These are phyloP conservation scores for Campoletis raptor DNA, from an alignment of 2,888 invertebrate species.

Conservation along the genomic window DNA sequence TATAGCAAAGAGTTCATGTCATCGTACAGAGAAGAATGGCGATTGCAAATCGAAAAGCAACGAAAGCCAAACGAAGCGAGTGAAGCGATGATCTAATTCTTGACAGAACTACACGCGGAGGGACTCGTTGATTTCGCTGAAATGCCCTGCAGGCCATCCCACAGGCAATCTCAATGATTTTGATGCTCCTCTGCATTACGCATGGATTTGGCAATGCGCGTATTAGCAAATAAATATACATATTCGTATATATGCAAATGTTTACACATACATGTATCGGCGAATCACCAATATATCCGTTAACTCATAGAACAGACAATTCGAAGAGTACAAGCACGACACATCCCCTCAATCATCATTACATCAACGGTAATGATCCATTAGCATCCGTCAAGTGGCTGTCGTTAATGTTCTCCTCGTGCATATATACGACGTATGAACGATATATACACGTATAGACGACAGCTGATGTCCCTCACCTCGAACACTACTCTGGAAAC, in stretches of 20 bases:
- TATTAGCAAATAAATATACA: not conserved
- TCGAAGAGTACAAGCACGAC: slow-evolving; percentile 67
- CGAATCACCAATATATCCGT: slow-evolving; percentile 43
- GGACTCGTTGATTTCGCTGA: slow-evolving; percentile 51
- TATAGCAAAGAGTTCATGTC: slow-evolving; percentile 33
- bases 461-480: slow-evolving; percentile 51
- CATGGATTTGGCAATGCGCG: slow-evolving; percentile 10
- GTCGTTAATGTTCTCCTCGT: slow-evolving; percentile 77
- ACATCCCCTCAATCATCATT: slow-evolving; percentile 82
- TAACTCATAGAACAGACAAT: slow-evolving; percentile 49
- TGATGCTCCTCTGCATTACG: slow-evolving; percentile 28
- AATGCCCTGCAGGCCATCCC: slow-evolving; percentile 40
- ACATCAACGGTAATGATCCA: slow-evolving; percentile 81
- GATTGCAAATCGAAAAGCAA: slow-evolving; percentile 4
- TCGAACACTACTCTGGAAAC: slow-evolving; percentile 53
- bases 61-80: slow-evolving; percentile 42
- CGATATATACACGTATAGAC: slow-evolving; percentile 2
- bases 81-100: slow-evolving; percentile 59
- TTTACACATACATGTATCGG: slow-evolving; percentile 17
- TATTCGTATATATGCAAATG: not conserved
- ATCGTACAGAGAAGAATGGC: slow-evolving; percentile 31
- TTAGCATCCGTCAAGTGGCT: slow-evolving; percentile 81
- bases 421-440: slow-evolving; percentile 36
- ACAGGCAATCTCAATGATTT: slow-evolving; percentile 39
- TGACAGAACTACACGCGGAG: slow-evolving; percentile 43